A percentile compares a stretch with the other conserved stretches of the same genome.
phyloP scores from a whole-genome alignment of 1,140 invertebrate genomes.

The Pogonognathellus flavescens region DNA sequence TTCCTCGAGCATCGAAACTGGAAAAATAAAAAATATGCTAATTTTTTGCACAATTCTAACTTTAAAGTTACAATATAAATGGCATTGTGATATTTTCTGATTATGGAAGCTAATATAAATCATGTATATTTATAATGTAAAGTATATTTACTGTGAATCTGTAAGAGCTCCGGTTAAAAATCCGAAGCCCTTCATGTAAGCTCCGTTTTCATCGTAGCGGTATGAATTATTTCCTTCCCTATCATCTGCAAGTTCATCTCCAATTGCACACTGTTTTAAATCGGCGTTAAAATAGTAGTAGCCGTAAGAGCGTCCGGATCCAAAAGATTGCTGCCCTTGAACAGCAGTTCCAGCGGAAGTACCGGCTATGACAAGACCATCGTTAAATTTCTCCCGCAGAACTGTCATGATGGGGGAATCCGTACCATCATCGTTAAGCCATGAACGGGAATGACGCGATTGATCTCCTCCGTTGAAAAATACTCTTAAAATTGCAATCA shows the following conservation, averaged over 20 bases:
- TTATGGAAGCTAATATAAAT: background rate
- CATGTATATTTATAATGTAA: background rate
- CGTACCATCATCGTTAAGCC: constrained; percentile 55
- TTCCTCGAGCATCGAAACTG: constrained; percentile 60
- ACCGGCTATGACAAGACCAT: constrained; percentile 41
- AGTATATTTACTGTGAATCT: constrained; percentile 50
- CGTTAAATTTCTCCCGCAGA: background rate
- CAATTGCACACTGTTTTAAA: constrained; percentile 44
- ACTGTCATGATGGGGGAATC: constrained; percentile 53
- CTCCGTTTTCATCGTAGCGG: constrained; percentile 52
- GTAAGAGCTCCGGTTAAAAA: constrained; percentile 43
- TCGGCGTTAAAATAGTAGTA: constrained; percentile 60
- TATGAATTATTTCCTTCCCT: constrained; percentile 36
- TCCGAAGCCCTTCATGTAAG: constrained; percentile 52
- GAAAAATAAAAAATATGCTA: background rate
- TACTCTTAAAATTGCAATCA: no score
- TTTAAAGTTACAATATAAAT: no score
- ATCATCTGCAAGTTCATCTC: constrained; percentile 49
- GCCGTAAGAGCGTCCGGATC: constrained; percentile 53
- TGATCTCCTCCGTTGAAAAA: constrained; percentile 62
- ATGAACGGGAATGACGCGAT: constrained; percentile 49
- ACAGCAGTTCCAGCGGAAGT: constrained; percentile 54
- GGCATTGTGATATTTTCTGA: no score
- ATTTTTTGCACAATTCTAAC: constrained; percentile 16
- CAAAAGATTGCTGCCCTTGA: constrained; percentile 33